A percentile compares a stretch with the other conserved stretches of the same genome.
Conservation (phyloP, 2,797 vertebrate species). For the Protonibea diacanthus region DNA sequence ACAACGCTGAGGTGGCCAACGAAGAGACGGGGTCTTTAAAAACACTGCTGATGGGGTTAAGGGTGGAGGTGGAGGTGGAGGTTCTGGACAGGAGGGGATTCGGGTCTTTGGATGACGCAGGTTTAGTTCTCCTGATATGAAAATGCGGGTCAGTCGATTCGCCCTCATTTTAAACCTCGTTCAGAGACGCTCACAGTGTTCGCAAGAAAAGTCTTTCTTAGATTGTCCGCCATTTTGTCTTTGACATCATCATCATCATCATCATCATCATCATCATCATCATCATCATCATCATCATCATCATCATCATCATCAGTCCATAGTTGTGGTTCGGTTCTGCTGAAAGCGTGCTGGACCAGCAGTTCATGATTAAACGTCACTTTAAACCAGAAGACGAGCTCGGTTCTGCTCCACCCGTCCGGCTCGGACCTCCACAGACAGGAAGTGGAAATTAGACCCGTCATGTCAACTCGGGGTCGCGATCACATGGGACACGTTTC, state of each 20-base stretch:
- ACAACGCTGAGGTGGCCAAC: background rate
- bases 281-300: conserved; percentile 38
- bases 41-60: conserved; percentile 82
- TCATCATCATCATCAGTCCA: conserved; percentile 2
- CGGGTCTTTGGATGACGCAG: conserved; percentile 80
- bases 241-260: conserved; percentile 35
- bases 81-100: background rate
- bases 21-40: conserved; percentile 7
- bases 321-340: background rate
- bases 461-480: background rate
- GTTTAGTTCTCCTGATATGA: conserved; percentile 31
- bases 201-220: conserved; percentile 38
- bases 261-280: background rate
- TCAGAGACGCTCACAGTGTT: conserved; percentile 79
- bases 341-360: background rate
- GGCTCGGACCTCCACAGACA: background rate
- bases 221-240: conserved; percentile 25
- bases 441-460: background rate
- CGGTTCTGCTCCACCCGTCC: background rate
- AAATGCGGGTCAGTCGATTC: conserved; percentile 77
- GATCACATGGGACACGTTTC: background rate
- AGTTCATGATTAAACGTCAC: background rate
- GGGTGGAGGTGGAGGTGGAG: fast-evolving
- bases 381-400: background rate
- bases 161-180: conserved; percentile 62